These are phyloP conservation scores for Maccullochella peelii DNA, from an alignment of 2,113 vertebrate species.

Conservation along the genomic window DNA sequence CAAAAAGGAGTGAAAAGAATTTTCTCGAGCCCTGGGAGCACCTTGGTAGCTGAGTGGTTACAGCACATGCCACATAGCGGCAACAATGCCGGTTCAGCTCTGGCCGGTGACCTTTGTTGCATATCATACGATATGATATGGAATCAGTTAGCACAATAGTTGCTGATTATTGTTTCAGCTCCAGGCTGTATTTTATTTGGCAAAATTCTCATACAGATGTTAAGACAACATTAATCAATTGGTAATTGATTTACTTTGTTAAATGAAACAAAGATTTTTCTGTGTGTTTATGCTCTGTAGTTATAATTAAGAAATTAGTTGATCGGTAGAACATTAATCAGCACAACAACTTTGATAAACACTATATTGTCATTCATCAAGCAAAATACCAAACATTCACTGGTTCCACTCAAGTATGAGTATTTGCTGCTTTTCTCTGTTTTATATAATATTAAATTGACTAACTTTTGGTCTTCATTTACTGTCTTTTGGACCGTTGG, in stretches of 20 bases:
- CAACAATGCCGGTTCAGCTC: too few species aligned
- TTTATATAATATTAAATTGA: background rate
- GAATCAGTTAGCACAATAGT: background rate
- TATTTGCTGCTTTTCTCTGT: background rate
- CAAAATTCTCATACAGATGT: background rate
- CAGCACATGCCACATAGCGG: too few species aligned
- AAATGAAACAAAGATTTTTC: too few species aligned
- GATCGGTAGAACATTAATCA: too few species aligned
- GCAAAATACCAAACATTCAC: background rate
- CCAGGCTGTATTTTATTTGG: background rate
- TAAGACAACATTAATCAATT: too few species aligned
- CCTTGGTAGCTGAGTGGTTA: too few species aligned
- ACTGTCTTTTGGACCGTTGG: background rate
- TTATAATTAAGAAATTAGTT: background rate
- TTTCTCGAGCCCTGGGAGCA: background rate
- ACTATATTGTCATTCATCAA: background rate
- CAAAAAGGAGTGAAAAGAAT: background rate
- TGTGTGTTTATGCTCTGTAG: background rate
- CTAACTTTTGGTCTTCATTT: background rate
- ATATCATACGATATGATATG: background rate
- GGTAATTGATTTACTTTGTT: too few species aligned
- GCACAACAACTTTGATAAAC: too few species aligned
- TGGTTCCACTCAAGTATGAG: background rate
- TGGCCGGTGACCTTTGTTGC: too few species aligned
- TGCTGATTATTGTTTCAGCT: background rate